Percentiles rank a stretch among this genome's conserved stretches.
Conservation (phyloP, 2,113 vertebrate species). For the Phaetusa simplex region DNA sequence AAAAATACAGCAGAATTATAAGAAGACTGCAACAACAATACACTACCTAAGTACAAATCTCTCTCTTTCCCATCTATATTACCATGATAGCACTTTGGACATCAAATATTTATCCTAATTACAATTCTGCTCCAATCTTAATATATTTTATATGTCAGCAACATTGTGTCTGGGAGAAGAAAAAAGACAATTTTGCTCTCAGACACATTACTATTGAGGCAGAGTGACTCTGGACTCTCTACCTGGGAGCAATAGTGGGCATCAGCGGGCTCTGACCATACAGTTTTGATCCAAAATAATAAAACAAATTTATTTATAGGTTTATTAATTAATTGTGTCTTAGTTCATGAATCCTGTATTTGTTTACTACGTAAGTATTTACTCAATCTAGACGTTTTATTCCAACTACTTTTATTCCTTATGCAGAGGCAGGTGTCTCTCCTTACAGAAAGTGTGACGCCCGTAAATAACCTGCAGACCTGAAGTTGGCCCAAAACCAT, state of each 20-base stretch:
- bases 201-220: background rate
- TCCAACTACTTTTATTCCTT: background rate
- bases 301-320: background rate
- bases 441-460: background rate
- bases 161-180: background rate
- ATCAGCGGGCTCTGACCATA: background rate
- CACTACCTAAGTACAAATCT: background rate
- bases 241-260: background rate
- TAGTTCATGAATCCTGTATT: background rate
- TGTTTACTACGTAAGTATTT: background rate
- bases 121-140: conserved; percentile 31
- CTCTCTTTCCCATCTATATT: background rate
- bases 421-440: background rate
- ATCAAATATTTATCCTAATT: conserved; percentile 68
- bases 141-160: conserved; percentile 44
- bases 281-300: background rate
- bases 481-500: background rate
- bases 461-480: background rate
- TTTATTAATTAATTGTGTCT: background rate
- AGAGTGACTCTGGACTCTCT: background rate
- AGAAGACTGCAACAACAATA: background rate
- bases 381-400: background rate
- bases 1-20: background rate
- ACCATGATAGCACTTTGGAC: conserved; percentile 40
- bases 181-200: background rate